These are phyloP conservation scores for Hippocampus barbouri DNA, from an alignment of 2,113 vertebrate genomes.

Conservation along the genomic window DNA sequence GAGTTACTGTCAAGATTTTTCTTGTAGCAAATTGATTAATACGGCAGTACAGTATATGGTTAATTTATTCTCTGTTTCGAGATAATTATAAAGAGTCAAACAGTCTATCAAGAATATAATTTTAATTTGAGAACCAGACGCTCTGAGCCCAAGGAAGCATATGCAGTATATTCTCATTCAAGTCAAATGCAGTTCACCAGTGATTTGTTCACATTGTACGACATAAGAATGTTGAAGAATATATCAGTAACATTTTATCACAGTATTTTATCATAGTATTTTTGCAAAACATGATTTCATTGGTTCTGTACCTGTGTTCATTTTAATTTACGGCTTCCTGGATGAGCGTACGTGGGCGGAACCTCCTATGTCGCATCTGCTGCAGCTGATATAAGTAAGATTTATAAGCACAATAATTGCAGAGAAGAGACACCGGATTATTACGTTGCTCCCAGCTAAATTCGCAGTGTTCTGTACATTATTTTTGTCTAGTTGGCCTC, in stretches of 20 bases:
- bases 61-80: constrained; percentile 6
- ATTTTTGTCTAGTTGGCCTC: neutral
- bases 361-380: neutral
- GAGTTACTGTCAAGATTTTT: constrained; percentile 45
- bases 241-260: too few species aligned
- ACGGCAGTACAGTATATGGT: constrained; percentile 4
- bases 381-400: neutral
- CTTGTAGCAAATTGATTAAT: constrained; percentile 40
- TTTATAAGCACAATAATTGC: too few species aligned
- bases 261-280: neutral
- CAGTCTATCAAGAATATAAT: neutral
- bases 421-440: too few species aligned
- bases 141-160: neutral
- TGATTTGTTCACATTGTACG: neutral
- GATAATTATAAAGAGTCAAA: neutral
- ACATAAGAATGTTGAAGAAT: too few species aligned
- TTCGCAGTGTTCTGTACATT: too few species aligned
- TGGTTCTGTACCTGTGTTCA: neutral
- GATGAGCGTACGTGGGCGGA: neutral
- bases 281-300: neutral
- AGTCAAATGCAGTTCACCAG: neutral
- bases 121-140: neutral
- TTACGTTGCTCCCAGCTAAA: too few species aligned
- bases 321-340: neutral
- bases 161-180: neutral